These are phyloP conservation scores for Cinara cedri DNA, from an alignment of 2,888 invertebrate species.

Conservation along the genomic window DNA sequence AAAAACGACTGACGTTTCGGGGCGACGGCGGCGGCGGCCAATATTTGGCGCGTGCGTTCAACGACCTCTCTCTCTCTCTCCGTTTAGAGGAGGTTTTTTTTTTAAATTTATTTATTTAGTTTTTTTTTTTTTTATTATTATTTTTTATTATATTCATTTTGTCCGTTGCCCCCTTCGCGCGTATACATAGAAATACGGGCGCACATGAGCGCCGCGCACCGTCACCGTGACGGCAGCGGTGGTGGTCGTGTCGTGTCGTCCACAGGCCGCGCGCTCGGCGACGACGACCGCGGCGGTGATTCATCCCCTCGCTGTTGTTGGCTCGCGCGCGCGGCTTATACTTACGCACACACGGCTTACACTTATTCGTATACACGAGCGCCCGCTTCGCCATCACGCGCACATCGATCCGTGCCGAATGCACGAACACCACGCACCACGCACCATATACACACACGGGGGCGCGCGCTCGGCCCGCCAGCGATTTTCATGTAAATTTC, in stretches of 20 bases:
- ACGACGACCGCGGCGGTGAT: constrained; percentile 2
- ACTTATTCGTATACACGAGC: constrained; percentile 1
- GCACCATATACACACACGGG: not conserved
- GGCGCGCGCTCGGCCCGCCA: not conserved
- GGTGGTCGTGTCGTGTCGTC: constrained; percentile 39
- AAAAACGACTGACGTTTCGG: constrained; percentile 33
- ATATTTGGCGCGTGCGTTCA: constrained; percentile 56
- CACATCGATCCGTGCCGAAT: constrained; percentile 47
- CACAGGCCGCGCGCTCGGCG: constrained; percentile 40
- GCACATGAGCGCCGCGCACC: not conserved
- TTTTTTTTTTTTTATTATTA: not conserved
- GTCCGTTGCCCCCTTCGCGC: not conserved
- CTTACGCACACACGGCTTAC: constrained; percentile 13
- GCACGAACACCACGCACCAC: constrained; percentile 33
- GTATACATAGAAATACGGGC: constrained; percentile 7
- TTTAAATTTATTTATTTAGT: not conserved
- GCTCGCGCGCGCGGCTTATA: constrained; percentile 47
- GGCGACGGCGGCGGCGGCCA: constrained; percentile 19
- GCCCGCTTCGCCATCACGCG: not conserved
- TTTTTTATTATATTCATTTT: not conserved
- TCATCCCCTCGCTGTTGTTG: constrained; percentile 10
- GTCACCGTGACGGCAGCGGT: not conserved
- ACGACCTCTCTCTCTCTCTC: constrained; percentile 36
- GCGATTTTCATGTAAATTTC: constrained; percentile 55
- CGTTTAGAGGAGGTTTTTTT: constrained; percentile 33